phyloP scores from a whole-genome alignment of 2,888 invertebrate species.

The Cephalotes varians region DNA sequence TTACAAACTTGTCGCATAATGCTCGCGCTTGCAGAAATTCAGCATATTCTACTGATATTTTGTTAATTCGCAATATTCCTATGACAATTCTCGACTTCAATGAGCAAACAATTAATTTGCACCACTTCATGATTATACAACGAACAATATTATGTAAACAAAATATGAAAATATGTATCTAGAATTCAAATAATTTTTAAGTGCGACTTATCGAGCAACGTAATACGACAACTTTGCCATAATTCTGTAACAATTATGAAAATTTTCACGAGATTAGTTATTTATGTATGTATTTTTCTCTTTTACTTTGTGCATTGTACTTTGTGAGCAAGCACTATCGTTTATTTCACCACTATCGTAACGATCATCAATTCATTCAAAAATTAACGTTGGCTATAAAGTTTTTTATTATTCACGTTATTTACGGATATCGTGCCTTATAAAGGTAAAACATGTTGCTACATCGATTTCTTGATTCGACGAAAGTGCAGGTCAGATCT shows the following conservation, averaged over 20 bases:
- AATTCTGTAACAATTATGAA: neutral
- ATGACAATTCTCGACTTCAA: conserved; percentile 19
- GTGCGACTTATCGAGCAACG: neutral
- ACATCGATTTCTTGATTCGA: conserved; percentile 64
- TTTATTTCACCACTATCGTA: conserved; percentile 1
- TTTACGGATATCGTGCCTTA: conserved; percentile 22
- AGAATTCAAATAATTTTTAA: neutral
- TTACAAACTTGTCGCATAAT: conserved; percentile 37
- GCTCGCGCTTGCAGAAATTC: conserved; percentile 22
- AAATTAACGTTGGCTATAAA: conserved; percentile 39
- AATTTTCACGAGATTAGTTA: neutral
- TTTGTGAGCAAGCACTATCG: neutral
- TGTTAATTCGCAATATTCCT: conserved; percentile 25
- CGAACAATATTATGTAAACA: neutral
- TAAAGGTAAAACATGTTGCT: conserved; percentile 48
- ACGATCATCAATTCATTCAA: conserved; percentile 34
- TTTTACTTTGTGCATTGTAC: neutral
- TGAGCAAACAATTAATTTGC: conserved; percentile 26
- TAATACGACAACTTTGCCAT: neutral
- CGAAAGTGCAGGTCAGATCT: conserved; percentile 51
- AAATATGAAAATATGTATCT: neutral
- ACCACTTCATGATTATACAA: neutral
- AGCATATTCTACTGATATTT: conserved; percentile 30
- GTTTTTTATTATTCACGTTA: conserved; percentile 11
- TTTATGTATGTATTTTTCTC: neutral